Evolutionary conservation across 2,888 invertebrate species (phyloP).

Genomic region (Ecdyonurus torrentis): DNA sequence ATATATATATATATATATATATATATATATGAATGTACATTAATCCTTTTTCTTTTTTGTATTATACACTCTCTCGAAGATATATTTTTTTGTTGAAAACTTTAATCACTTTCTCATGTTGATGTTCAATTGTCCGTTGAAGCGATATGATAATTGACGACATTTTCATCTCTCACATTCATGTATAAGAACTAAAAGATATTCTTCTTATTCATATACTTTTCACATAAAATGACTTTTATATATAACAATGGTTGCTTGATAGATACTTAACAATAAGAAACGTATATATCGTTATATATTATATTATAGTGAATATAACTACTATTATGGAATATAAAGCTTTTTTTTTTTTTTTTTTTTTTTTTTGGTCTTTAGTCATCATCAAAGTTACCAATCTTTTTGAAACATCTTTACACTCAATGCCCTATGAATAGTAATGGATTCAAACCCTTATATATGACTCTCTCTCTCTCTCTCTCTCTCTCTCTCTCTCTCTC

Average conservation of each 20-base stretch:
- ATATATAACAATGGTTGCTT: neutral
- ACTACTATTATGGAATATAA: too few relatives aligned
- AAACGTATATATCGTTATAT: too few relatives aligned
- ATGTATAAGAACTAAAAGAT: too few relatives aligned
- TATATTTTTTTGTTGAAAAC: neutral
- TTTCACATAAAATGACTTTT: neutral
- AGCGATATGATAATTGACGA: constrained; percentile 1
- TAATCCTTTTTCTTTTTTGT: neutral
- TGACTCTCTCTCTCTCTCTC: neutral
- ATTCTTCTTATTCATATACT: too few relatives aligned
- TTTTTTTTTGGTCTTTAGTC: neutral
- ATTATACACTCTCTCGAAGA: neutral
- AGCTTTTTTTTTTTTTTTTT: too few relatives aligned
- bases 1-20: neutral
- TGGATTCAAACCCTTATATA: neutral
- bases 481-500: neutral
- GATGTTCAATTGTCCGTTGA: constrained; percentile 4
- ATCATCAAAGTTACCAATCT: neutral
- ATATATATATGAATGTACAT: neutral
- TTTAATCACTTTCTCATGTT: neutral
- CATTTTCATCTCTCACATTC: neutral
- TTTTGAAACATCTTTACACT: neutral
- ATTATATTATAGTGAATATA: too few relatives aligned
- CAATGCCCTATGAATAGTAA: neutral
- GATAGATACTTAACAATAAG: too few relatives aligned